Percentiles rank a stretch among this genome's conserved stretches.
Conservation (phyloP, 2,797 vertebrate species). For the Thunnus albacares region DNA sequence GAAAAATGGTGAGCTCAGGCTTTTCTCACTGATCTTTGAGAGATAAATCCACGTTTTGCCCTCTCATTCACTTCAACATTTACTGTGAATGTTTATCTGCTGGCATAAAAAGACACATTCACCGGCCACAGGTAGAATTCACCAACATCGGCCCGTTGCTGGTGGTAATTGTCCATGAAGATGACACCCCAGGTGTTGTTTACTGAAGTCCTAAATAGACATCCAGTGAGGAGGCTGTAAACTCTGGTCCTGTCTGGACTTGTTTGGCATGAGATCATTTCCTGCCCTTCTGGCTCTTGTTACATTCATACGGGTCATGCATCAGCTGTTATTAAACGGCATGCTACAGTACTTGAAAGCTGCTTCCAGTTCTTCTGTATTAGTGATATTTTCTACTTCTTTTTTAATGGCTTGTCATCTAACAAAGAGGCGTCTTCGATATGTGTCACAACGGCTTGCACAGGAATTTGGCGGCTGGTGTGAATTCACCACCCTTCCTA, state of each 20-base stretch:
- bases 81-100: neutral
- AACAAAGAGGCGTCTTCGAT: neutral
- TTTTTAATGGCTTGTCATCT: neutral
- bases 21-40: neutral
- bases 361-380: neutral
- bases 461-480: conserved; percentile 11
- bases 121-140: neutral
- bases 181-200: conserved; percentile 12
- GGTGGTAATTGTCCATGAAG: neutral
- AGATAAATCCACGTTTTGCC: neutral
- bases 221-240: conserved; percentile 19
- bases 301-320: neutral
- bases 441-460: conserved; percentile 12
- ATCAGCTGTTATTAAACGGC: conserved; percentile 11
- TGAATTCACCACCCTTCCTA: conserved; percentile 36
- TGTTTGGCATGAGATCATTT: conserved; percentile 45
- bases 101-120: neutral
- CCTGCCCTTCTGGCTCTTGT: conserved; percentile 42
- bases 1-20: no score
- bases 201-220: conserved; percentile 18
- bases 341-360: neutral
- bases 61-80: neutral
- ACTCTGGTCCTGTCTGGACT: conserved; percentile 32
- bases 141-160: neutral
- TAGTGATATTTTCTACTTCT: neutral